Evolutionary conservation across 2,113 vertebrate species (phyloP).

Genomic region (Butorides virescens): DNA sequence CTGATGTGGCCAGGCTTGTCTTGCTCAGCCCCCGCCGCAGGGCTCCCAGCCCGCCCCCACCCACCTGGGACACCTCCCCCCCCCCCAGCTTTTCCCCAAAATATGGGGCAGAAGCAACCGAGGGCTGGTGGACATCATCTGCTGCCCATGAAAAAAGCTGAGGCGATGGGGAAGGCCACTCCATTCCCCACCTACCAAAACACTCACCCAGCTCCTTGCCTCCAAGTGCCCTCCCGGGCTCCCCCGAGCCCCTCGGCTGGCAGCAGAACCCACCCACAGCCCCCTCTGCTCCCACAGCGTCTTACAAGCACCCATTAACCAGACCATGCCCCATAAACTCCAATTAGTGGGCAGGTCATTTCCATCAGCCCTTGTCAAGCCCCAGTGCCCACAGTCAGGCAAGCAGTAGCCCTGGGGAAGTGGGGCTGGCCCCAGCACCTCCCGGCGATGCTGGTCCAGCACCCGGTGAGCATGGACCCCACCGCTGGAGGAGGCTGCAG

Average conservation of each 20-base stretch:
- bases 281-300: neutral
- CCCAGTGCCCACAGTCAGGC: fast-evolving
- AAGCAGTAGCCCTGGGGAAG: neutral
- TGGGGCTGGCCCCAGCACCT: neutral
- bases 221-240: neutral
- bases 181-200: fast-evolving
- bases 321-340: neutral
- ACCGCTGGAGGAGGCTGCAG: neutral
- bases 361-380: neutral
- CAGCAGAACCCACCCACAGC: neutral
- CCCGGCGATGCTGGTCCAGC: fast-evolving
- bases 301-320: neutral
- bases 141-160: neutral
- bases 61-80: fast-evolving
- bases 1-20: fast-evolving
- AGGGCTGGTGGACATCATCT: neutral
- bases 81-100: neutral
- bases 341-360: neutral
- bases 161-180: neutral
- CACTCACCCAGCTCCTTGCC: neutral
- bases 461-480: fast-evolving
- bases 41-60: neutral
- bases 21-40: neutral
- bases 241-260: fast-evolving
- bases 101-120: fast-evolving